Base-by-base conservation (phyloP, 2,888 invertebrate genomes). In the Troides oblongomaculatus region DNA sequence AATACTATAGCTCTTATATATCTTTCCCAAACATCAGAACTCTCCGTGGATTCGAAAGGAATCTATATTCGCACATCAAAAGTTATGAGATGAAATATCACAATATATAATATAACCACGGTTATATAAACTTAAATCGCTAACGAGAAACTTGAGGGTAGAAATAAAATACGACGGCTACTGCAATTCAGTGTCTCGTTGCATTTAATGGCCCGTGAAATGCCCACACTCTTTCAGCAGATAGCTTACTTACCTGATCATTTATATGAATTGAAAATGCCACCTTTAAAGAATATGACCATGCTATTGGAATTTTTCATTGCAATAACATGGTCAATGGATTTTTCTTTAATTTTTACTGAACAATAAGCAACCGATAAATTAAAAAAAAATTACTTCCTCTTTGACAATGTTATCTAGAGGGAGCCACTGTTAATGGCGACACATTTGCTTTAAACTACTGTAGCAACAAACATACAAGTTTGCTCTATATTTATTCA, bases 201-300 rank as follows among this genome's bases (percentile, higher is more conserved):
- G 46, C 43, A 46, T 62, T 62, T 46, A 62, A 62, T 62, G 21
- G 62, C 23, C n/a, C 62, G 43, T 62, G 39, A 62, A 62, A 46
- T 46, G 43, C 62, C 14, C n/a, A 62, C 43, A 62, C 43, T 62
- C 43, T 62, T 62, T 62, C 21, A 46, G 23, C 57, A 58, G 21
- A 23, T 58, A 58, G 57, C 57, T 58, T 53, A 53, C 53, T 53
- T 53, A 53, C 53, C 53, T 53, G 53, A 53, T 53, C 53, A 53
- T 56, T 36, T 30, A 53, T 56, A 21, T 56, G 30, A 56, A 14
- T 56, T 30, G 23, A 53, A n/a, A 53, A n/a, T 12, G 53, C 53
- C 53, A 18, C n/a, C 6, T n/a, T 18, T n/a, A 53, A 53, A 53
- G 53, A n/a, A 53, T n/a, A n/a, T 8, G 12, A n/a, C 53, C n/a